Evolutionary conservation across 2,888 invertebrate species (phyloP).

Genomic region (Strigamia maritima): DNA sequence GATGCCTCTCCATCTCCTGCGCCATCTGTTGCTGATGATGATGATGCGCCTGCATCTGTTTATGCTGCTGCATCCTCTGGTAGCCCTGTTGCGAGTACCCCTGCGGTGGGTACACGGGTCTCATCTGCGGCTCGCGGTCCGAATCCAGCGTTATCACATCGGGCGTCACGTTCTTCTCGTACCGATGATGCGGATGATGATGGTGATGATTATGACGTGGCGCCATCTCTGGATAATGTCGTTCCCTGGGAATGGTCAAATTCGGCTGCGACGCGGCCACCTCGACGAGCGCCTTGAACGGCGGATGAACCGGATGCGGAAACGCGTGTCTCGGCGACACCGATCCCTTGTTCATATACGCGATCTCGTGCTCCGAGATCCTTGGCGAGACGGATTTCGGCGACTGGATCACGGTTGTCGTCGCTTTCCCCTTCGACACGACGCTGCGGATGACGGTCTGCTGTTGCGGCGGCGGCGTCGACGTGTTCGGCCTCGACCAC

Average conservation of each 20-base stretch:
- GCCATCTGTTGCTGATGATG: conserved; percentile 31
- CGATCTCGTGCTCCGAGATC: conserved; percentile 36
- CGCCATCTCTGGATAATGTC: neutral
- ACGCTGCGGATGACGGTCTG: conserved; percentile 70
- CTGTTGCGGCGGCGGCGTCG: conserved; percentile 54
- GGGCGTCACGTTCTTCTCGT: neutral
- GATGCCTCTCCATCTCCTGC: conserved; percentile 17
- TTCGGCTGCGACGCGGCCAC: conserved; percentile 88
- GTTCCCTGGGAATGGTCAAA: conserved; percentile 67
- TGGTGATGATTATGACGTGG: neutral
- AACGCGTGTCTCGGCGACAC: conserved; percentile 44
- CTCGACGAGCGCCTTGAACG: conserved; percentile 81
- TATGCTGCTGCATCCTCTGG: conserved; percentile 36
- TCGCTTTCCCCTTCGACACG: conserved; percentile 42
- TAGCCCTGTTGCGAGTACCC: conserved; percentile 25
- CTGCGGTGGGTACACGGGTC: conserved; percentile 6
- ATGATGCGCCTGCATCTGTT: neutral
- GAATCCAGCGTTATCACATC: conserved; percentile 33
- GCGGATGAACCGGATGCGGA: conserved; percentile 64
- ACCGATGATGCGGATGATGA: neutral
- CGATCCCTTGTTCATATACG: conserved; percentile 41
- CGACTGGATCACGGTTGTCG: conserved; percentile 46
- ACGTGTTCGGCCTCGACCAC: conserved; percentile 32
- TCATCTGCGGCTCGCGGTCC: conserved; percentile 22
- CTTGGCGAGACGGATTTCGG: conserved; percentile 46